A percentile compares a stretch with the other conserved stretches of the same genome.
Evolutionary conservation across 2,113 vertebrate genomes (phyloP).

Genomic region (Gallinago paraguaiae): DNA sequence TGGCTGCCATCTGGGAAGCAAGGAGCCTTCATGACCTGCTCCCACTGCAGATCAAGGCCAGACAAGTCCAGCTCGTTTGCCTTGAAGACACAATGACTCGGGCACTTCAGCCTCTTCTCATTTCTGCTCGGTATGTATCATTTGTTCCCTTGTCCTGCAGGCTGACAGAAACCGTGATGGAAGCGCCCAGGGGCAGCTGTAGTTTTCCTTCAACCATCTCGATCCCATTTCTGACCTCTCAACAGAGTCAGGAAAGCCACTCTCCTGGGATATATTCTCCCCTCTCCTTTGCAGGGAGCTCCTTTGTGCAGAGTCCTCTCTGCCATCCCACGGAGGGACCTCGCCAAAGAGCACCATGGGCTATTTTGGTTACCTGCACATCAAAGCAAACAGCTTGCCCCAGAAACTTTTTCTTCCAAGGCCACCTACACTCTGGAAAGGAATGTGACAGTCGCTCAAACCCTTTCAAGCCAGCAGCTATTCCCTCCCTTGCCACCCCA

Average conservation of each 20-base stretch:
- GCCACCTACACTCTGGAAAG: background rate
- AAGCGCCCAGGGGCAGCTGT: background rate
- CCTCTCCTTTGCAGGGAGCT: background rate
- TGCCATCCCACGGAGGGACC: too few species aligned
- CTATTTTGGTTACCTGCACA: background rate
- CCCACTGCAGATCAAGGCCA: background rate
- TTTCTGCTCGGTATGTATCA: background rate
- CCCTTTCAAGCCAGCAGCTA: background rate
- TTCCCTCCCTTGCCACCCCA: background rate
- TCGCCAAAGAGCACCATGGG: accelerated
- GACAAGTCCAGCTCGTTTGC: background rate
- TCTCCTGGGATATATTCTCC: background rate
- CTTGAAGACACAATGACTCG: background rate
- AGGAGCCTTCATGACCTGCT: background rate
- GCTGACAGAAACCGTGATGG: background rate
- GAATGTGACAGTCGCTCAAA: background rate
- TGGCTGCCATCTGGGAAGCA: background rate
- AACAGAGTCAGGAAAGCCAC: background rate
- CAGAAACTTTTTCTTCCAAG: background rate
- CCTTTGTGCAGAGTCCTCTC: background rate
- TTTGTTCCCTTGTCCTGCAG: background rate
- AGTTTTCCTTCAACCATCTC: background rate
- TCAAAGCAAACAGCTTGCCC: background rate
- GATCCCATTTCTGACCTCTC: background rate
- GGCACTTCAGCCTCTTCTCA: background rate